Base-by-base conservation (phyloP, 2,888 invertebrate genomes). In the Sinodicranocentrus sp. region DNA sequence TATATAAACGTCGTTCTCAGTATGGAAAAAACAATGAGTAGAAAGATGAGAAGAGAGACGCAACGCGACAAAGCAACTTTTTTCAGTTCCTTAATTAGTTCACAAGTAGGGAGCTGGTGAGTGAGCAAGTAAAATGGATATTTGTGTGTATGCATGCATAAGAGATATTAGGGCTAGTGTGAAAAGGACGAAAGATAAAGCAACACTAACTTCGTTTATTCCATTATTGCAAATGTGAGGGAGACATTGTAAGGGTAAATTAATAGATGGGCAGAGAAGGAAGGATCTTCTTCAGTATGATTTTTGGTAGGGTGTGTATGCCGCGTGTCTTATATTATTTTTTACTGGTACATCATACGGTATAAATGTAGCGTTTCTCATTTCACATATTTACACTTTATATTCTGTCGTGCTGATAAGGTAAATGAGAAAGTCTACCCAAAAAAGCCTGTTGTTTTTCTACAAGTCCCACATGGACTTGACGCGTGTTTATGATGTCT, bases 251-350 rank as follows among this genome's bases (percentile, higher is more conserved):
- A 5, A 5, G 5, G 52, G 52, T 25, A 77, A 77, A 77, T 67
- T 77, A 75, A 75, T 77, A 54, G 33, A 33, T 33, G 33, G 33
- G 33, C 33, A 33, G 33, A 33, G 33, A 33, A 10, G 10, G n/a
- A 10, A 33, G 33, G 10, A 33, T 33, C 33, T 33, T 33, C 5
- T 33, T 33, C 10, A n/a, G n/a, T n/a, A n/a, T n/a, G n/a, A n/a
- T n/a, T n/a, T n/a, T n/a, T n/a, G n/a, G n/a, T n/a, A n/a, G n/a
- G n/a, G n/a, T n/a, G n/a, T n/a, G n/a, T n/a, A n/a, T n/a, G n/a
- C n/a, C n/a, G n/a, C n/a, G n/a, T n/a, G n/a, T n/a, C n/a, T n/a
- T n/a, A n/a, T n/a, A n/a, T n/a, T n/a, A n/a, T n/a, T n/a, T n/a
- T n/a, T n/a, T n/a, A n/a, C n/a, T n/a, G n/a, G n/a, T n/a, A n/a